Base-by-base conservation (phyloP, 2,888 invertebrate genomes). In the Dryococelus australis region DNA sequence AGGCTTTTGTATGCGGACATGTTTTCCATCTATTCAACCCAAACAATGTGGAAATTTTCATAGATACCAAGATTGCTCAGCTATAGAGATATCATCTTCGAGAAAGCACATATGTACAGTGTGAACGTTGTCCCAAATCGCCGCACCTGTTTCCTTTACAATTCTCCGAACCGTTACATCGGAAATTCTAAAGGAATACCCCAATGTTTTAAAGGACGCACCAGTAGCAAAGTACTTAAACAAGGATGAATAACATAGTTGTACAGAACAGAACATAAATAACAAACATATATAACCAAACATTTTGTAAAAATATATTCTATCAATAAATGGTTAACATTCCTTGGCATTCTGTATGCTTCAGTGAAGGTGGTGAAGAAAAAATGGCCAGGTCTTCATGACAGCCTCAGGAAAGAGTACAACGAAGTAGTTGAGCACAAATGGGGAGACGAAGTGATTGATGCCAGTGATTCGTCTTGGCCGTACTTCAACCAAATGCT, bases 41-140 rank as follows among this genome's bases (percentile, higher is more conserved):
- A 86, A 65, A 28, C 86, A 86, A 47, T 87, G 13, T 51, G 81
- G 87, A 51, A 79, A 87, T 53, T 85, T 87, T 80, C 87, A 86
- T 80, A 24, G 78, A 10, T 26, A 24, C 47, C 28, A 27, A 80
- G 43, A 87, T 43, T 85, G 43, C n/a, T 87, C 13, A 24, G 24
- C 86, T 24, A 86, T 53, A 27, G 51, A 51, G 12, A 10, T 53
- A 65, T 53, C 85, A 27, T 87, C 84, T 28, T 78, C 43, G 4
- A 79, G 85, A 78, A 85, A 35, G 16, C 35, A 10, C 27, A 81
- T 5, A 81, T 51, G 53, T 51, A 26, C 20, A 24, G 9, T n/a
- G n/a, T 43, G 27, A 12, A 84, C 26, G 13, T 20, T 78, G 20
- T 16, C 10, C 47, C 84, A 83, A 26, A 87, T 84, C 78, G 65